Conservation (phyloP, 2,888 invertebrate genomes). For the Agrochola lota region DNA sequence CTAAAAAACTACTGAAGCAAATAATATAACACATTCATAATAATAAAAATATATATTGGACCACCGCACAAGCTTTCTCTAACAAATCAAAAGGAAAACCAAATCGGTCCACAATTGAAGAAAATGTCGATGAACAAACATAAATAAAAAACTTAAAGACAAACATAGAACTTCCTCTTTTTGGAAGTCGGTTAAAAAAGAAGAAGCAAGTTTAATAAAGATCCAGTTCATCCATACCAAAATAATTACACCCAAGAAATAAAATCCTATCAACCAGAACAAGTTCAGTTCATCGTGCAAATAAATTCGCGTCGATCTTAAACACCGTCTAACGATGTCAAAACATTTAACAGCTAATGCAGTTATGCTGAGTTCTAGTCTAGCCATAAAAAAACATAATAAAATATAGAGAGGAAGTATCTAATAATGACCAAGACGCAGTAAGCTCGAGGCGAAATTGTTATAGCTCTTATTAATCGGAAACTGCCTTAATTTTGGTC, state of each 20-base stretch:
- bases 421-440: conserved; percentile 80
- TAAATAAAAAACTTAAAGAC: too few relatives aligned
- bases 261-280: conserved; percentile 22
- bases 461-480: conserved; percentile 86
- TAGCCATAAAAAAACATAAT: conserved; percentile 67
- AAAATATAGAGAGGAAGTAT: conserved; percentile 79
- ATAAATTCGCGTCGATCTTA: conserved; percentile 55
- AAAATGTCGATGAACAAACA: too few relatives aligned
- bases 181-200: too few relatives aligned
- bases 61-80: too few relatives aligned
- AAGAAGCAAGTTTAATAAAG: too few relatives aligned
- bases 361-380: conserved; percentile 64
- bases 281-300: conserved; percentile 51
- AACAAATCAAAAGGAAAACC: too few relatives aligned
- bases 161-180: too few relatives aligned
- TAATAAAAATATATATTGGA: too few relatives aligned
- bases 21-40: too few relatives aligned
- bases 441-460: conserved; percentile 80
- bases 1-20: too few relatives aligned
- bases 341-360: conserved; percentile 69
- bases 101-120: too few relatives aligned
- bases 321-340: conserved; percentile 65
- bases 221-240: too few relatives aligned
- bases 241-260: conserved; percentile 30
- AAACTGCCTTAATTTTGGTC: conserved; percentile 88